phyloP scores from a whole-genome alignment of 2,113 vertebrate species.

The Myotis brandtii region DNA sequence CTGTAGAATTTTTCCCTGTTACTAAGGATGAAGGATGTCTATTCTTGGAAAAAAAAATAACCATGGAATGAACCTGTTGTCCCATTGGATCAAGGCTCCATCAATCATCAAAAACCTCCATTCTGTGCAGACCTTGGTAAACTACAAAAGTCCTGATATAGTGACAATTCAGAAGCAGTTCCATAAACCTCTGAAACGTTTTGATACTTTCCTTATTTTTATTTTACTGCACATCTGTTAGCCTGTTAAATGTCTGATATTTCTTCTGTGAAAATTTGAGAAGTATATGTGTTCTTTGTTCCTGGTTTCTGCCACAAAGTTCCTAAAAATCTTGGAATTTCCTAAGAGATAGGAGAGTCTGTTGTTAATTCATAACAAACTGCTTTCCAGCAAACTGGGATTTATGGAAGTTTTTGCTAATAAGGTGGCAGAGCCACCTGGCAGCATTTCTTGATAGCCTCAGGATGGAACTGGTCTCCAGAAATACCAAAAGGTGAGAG shows the following conservation, averaged over 20 bases:
- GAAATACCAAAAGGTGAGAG: neutral
- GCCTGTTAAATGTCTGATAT: neutral
- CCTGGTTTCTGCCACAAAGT: neutral
- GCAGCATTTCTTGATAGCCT: rapidly evolving
- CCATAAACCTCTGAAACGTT: neutral
- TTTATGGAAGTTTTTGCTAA: neutral
- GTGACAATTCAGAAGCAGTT: neutral
- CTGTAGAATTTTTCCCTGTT: neutral
- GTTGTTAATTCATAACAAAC: neutral
- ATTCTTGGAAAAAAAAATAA: neutral
- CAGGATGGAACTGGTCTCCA: neutral
- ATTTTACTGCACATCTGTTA: neutral
- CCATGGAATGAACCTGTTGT: neutral
- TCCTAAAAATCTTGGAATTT: neutral
- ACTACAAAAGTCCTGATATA: neutral
- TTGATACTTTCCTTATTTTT: neutral
- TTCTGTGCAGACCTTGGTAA: neutral
- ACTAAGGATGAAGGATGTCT: neutral
- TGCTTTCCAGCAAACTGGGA: neutral
- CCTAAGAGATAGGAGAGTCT: neutral
- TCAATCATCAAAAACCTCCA: neutral
- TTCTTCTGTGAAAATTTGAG: neutral
- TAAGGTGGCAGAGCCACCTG: neutral
- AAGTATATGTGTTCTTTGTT: neutral
- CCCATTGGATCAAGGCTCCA: neutral